Evolutionary conservation across 1,140 invertebrate species (phyloP), one percentile per base, ranked within the genome.

Genomic region (Drosophila insularis): DNA sequence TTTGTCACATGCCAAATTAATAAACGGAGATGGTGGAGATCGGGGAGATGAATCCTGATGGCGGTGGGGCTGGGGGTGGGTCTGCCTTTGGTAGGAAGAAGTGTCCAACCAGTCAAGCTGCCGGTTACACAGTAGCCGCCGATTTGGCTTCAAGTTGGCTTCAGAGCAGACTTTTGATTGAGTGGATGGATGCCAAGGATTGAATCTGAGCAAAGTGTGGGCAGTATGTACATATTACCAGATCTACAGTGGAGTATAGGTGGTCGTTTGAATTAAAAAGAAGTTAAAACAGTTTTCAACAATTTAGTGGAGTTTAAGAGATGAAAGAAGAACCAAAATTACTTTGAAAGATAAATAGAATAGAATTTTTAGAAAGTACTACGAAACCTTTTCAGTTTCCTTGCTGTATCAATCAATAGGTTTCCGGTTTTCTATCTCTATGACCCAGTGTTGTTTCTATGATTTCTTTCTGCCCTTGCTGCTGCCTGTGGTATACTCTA

Each of bases 1-100:
- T 87, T 89, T 87, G 84, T 87, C 84, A 87, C 86, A 87, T 87
- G 80, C 72, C 84, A 87, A 87, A 87, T 87, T 89, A 89, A 87
- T 87, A 89, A 87, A 77, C 76, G 75, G 37, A 54, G 31, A 32
- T 23, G 13, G 10, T 43, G 21, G 23, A 19, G 2, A 50, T 21
- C 17, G 17, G 43, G 43, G 17, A 11, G 17, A 19, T 17, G 17
- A 17, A 35, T 35, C 32, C 10, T 8, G 32, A 35, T 13, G 35
- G 3, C 11, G 17, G 43, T 8, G 43, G 43, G n/a, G 7, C 17
- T 19, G 43, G 14, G 2, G 14, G 2, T 17, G 14, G 14, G 11
- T 13, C 13, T 4, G 32, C 8, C 10, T 8, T 8, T 35, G 10
- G 32, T 11, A 4, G 3, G 10, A 2, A 13, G 11, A 3, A 4